phyloP scores from a whole-genome alignment of 2,888 invertebrate genomes.

The Platerodrilus igneus region DNA sequence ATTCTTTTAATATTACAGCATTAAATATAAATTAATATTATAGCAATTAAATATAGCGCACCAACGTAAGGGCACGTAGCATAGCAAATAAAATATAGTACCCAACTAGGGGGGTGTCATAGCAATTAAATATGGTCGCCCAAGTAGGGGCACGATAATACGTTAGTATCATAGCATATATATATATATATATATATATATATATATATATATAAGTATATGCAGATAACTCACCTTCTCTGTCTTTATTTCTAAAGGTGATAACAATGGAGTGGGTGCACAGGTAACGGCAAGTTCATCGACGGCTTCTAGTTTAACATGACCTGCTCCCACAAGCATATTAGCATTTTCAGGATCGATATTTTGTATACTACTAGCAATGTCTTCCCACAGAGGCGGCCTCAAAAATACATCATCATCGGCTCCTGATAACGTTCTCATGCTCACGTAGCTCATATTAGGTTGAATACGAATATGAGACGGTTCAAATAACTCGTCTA shows the following conservation, averaged over 20 bases:
- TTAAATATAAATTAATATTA: no score
- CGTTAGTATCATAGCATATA: background rate
- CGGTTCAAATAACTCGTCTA: constrained; percentile 63
- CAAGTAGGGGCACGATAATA: no score
- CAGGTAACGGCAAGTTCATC: constrained; percentile 50
- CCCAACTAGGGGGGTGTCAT: no score
- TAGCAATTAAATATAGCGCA: no score
- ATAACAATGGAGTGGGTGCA: constrained; percentile 63
- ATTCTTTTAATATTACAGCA: no score
- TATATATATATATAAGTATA: no score
- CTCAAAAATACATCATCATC: constrained; percentile 84
- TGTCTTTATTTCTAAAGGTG: constrained; percentile 76
- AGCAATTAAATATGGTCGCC: no score
- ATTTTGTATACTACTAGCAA: constrained; percentile 84
- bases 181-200: no score
- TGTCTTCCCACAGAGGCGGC: constrained; percentile 88
- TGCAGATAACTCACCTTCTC: constrained; percentile 58
- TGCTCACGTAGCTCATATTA: constrained; percentile 53
- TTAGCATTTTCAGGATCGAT: constrained; percentile 87
- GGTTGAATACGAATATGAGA: constrained; percentile 27
- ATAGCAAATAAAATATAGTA: no score
- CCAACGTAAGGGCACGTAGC: no score
- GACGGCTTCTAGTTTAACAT: constrained; percentile 76
- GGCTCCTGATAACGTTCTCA: constrained; percentile 52
- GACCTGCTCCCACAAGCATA: constrained; percentile 72